Base-by-base conservation (phyloP, 1,140 invertebrate genomes). In the Cydia fagiglandana region DNA sequence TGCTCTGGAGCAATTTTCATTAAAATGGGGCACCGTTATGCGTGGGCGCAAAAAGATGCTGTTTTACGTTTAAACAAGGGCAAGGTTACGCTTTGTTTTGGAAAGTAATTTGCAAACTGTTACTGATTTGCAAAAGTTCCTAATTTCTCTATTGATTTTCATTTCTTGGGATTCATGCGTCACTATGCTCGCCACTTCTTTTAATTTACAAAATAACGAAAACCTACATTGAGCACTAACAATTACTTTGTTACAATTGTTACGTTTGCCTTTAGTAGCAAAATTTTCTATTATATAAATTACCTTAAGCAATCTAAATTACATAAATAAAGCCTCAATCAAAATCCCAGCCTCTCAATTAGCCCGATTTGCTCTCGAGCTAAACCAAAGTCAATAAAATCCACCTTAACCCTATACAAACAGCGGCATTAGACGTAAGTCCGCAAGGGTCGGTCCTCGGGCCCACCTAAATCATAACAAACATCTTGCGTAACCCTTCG, bases 401-500 rank as follows among this genome's bases (percentile, higher is more conserved):
- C 45, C 47, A 53, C 45, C 73, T 47, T 73, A 41, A 24, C 70
- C 15, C 73, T 61, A 24, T 61, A 77, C 78, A 73, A 76, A 70
- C 47, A 50, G 17, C 34, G 68, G 70, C 56, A 61, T 61, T 75
- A 61, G 24, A 66, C 73, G 64, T 64, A 77, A 77, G 77, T 73
- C 78, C 78, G 61, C 45, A 79, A 70, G 61, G 74, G 73, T 70
- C 73, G 68, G 38, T 73, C 76, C 77, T 76, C 53, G 53, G 53
- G 9, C 56, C 56, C 78, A 84, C 86, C 83, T 91, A 89, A 91
- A 91, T 91, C 89, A 89, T 89, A 89, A 88, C 87, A 91, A 88
- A 89, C 85, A 89, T 89, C 87, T 88, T 88, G 82, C 84, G 80
- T 78, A 89, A 91, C 89, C 89, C 89, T 91, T 87, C 82, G 84